A percentile compares a stretch with the other conserved stretches of the same genome.
These are phyloP conservation scores for Rhagologus leucostigma DNA, from an alignment of 2,113 vertebrate species.

Conservation along the genomic window DNA sequence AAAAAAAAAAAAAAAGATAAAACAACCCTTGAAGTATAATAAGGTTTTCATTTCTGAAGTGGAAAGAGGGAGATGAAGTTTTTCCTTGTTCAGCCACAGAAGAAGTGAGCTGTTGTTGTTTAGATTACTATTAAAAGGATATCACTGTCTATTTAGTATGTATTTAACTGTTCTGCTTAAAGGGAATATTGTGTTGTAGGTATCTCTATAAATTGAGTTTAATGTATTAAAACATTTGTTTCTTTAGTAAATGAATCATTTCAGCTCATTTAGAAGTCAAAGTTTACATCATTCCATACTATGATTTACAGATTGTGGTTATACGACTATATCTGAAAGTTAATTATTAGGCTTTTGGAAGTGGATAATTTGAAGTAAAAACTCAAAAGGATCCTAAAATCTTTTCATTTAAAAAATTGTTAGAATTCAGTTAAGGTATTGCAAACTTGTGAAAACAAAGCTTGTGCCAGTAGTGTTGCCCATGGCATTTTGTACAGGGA, in stretches of 20 bases:
- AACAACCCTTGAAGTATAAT: not conserved
- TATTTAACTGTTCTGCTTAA: not conserved
- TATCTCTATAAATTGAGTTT: not conserved
- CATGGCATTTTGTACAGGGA: not conserved
- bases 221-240: not conserved
- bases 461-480: not conserved
- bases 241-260: not conserved
- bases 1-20: not conserved
- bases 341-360: not conserved
- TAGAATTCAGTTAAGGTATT: not conserved
- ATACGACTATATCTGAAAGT: accelerated
- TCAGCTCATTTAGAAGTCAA: not conserved
- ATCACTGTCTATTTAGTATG: not conserved
- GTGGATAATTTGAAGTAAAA: not conserved
- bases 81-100: not conserved
- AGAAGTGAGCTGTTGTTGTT: not conserved
- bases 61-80: not conserved
- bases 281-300: not conserved
- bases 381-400: not conserved
- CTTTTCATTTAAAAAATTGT: not conserved
- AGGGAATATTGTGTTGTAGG: not conserved
- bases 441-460: not conserved
- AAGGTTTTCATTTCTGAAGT: not conserved
- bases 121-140: not conserved
- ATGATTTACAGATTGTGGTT: not conserved